Conservation (phyloP, 2,797 vertebrate genomes). For the Notolabrus celidotus region DNA sequence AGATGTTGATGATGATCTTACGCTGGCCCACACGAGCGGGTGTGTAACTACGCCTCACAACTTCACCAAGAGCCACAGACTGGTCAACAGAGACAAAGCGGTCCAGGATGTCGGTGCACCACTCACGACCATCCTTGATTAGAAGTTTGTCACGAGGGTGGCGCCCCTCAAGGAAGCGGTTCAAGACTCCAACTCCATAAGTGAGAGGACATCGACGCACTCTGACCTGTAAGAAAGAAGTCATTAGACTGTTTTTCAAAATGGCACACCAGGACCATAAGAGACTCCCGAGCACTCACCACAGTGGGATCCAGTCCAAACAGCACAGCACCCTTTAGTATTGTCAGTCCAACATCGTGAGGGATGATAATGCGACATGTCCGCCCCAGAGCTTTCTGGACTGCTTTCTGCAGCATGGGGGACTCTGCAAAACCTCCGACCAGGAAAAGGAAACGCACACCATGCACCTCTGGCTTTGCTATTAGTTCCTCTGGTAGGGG, state of each 20-base stretch:
- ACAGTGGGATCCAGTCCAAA: conserved; percentile 95
- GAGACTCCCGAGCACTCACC: conserved; percentile 67
- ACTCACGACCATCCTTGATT: conserved; percentile 93
- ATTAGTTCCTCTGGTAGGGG: conserved; percentile 85
- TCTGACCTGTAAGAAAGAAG: conserved; percentile 72
- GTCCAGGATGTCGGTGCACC: conserved; percentile 98
- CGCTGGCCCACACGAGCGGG: conserved; percentile 91
- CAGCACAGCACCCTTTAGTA: conserved; percentile 95
- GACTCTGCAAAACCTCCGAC: conserved; percentile 97
- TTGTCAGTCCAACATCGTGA: conserved; percentile 95
- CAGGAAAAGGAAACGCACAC: conserved; percentile 94
- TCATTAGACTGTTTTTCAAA: not conserved
- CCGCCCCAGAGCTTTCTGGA: conserved; percentile 88
- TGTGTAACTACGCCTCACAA: conserved; percentile 94
- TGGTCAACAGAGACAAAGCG: conserved; percentile 94
- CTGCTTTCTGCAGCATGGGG: conserved; percentile 90
- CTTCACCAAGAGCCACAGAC: conserved; percentile 94
- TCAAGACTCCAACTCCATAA: conserved; percentile 95
- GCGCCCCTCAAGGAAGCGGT: conserved; percentile 92
- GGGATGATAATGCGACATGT: conserved; percentile 93
- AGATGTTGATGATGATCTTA: conserved; percentile 97
- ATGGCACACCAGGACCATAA: accelerated
- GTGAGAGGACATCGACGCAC: conserved; percentile 94
- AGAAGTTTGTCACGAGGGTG: conserved; percentile 94
- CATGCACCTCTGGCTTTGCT: conserved; percentile 88